Evolutionary conservation across 37 sponge, comb jelly and placozoan species (phyloP).

Genomic region (Aplysina aerophoba): DNA sequence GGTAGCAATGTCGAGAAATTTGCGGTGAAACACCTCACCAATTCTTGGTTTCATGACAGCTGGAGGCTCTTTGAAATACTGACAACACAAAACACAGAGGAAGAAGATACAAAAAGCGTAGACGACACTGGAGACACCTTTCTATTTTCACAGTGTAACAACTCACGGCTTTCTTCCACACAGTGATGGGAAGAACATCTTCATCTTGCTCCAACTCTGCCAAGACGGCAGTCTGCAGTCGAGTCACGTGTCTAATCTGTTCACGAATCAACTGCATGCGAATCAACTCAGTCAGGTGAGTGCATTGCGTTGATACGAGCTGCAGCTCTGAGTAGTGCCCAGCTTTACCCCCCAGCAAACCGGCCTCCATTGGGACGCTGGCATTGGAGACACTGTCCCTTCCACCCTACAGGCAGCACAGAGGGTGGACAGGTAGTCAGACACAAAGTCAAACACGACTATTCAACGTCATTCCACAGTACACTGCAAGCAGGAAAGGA

Average conservation of each 20-base stretch:
- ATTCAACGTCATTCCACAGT: no score
- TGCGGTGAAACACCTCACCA: background rate
- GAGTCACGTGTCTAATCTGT: constrained; percentile 43
- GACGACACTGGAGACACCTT: background rate
- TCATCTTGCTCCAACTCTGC: constrained; percentile 70
- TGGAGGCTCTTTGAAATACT: constrained; percentile 36
- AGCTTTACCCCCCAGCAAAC: no score
- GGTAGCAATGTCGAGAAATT: background rate
- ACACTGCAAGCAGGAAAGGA: no score
- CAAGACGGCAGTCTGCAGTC: constrained; percentile 47
- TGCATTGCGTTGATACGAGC: constrained; percentile 13
- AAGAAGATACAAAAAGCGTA: background rate
- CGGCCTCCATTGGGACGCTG: no score
- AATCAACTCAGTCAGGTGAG: constrained; percentile 43
- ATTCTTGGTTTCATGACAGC: background rate
- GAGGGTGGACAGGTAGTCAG: no score
- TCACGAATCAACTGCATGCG: constrained; percentile 60
- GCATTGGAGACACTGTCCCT: no score
- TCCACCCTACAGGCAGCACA: no score
- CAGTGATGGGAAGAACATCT: constrained; percentile 64
- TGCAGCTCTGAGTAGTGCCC: no score
- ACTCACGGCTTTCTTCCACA: constrained; percentile 76
- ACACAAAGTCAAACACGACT: no score
- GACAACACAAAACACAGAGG: background rate
- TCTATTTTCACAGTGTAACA: background rate